phyloP scores from a whole-genome alignment of 2,797 vertebrate genomes.

The Gambelia wislizenii region DNA sequence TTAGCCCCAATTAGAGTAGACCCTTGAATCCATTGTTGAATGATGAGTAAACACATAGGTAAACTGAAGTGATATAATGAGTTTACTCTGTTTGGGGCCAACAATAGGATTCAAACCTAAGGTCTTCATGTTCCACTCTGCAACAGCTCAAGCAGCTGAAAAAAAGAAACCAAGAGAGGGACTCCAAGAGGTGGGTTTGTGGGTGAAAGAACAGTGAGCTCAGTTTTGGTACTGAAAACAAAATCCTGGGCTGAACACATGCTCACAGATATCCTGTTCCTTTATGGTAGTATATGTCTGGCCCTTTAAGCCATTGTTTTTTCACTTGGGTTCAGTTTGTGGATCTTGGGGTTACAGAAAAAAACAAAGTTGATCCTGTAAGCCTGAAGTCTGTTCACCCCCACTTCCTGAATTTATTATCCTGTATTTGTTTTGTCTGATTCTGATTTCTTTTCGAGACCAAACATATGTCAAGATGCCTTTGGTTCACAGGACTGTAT shows the following conservation, averaged over 20 bases:
- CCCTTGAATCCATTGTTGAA: too few relatives aligned
- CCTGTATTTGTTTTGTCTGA: slow-evolving; percentile 40
- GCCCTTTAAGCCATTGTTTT: background rate
- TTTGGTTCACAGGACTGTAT: slow-evolving; percentile 59
- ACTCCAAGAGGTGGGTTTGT: background rate
- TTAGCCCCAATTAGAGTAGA: too few relatives aligned
- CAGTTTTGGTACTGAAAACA: background rate
- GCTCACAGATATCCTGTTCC: background rate
- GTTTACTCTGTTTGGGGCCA: too few relatives aligned
- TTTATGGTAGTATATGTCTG: background rate
- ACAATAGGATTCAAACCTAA: too few relatives aligned
- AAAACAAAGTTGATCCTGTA: background rate
- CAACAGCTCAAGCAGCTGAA: background rate
- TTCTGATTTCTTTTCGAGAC: slow-evolving; percentile 60
- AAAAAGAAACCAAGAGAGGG: background rate
- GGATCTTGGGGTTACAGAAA: background rate
- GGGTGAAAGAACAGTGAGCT: background rate
- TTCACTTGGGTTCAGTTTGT: background rate
- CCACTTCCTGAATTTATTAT: slow-evolving; percentile 20
- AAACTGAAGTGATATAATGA: too few relatives aligned
- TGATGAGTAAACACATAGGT: too few relatives aligned
- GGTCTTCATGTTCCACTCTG: too few relatives aligned
- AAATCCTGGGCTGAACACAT: background rate
- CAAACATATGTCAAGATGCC: slow-evolving; percentile 67
- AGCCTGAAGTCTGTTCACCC: background rate